Base-by-base conservation (phyloP, 2,888 invertebrate species). In the Nudaria mundana region DNA sequence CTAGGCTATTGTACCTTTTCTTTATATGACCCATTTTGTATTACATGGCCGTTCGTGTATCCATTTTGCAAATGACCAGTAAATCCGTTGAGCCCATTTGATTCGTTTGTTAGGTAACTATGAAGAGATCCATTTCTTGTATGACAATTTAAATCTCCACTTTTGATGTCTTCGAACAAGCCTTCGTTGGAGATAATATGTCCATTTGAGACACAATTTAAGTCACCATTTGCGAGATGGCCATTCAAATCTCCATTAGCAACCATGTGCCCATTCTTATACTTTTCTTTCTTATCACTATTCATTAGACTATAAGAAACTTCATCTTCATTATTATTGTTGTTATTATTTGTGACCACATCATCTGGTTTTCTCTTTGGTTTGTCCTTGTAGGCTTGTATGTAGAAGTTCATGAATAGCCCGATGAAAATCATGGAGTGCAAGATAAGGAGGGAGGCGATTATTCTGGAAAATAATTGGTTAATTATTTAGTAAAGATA, bases 321-420 rank as follows among this genome's bases (percentile, higher is more conserved):
- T 26, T 52, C 48, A 10, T 60, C 63, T 23, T 64, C 52, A 3
- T 48, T 54, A 32, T 56, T 63, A 22, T 57, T 56, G 40, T 58
- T 61, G 40, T 58, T 61, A 20, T 61, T 58, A 48, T 62, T 71
- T 16, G 68, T 59, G 1, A 57, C 52, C 5, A 56, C 46, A 15
- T 46, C 52, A 12, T 12, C 22, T n/a, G 37, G 28, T 12, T 37
- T 52, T 20, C 2, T 30, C 28, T 62, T 68, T 6, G 64, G 57
- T 23, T 44, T 57, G 12, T 47, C 65, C 30, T 73, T 71, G 87
- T 97, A 97, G 14, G 95, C 94, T 73, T 94, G 93, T 55, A 94
- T 91, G 86, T 98, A 98, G 91, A 98, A 98, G 83, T 98, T 94
- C 66, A 93, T 93, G 90, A 98, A 98, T 41, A 98, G 92, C 10